Evolutionary conservation across 2,888 invertebrate species (phyloP).

Genomic region (Unio pictorum): DNA sequence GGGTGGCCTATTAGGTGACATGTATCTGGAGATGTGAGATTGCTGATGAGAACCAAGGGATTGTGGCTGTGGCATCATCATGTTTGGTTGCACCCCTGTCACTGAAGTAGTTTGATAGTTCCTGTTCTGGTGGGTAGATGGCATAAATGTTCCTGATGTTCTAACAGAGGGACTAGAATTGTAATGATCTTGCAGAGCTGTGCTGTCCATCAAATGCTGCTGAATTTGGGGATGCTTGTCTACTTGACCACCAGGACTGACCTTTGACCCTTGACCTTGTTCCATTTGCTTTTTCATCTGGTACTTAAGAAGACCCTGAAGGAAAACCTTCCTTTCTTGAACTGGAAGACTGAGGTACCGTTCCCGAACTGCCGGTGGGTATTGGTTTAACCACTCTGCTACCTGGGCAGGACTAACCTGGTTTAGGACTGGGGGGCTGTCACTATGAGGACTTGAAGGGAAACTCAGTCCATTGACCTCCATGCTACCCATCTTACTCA

Average conservation of each 20-base stretch:
- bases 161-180: too few species aligned
- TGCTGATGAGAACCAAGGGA: too few species aligned
- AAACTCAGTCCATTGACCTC: slow-evolving; percentile 52
- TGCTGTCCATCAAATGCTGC: too few species aligned
- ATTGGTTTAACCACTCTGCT: slow-evolving; percentile 23
- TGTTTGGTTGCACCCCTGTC: too few species aligned
- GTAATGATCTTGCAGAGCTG: too few species aligned
- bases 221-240: background rate
- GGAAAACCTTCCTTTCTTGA: slow-evolving; percentile 21
- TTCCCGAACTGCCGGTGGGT: slow-evolving; percentile 21
- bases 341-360: slow-evolving; percentile 16
- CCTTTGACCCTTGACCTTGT: slow-evolving; percentile 9
- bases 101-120: too few species aligned
- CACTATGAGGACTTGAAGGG: background rate
- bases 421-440: slow-evolving; percentile 9
- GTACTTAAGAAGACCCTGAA: slow-evolving; percentile 15
- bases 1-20: too few species aligned
- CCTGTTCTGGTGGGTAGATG: too few species aligned
- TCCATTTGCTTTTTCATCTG: slow-evolving; percentile 10
- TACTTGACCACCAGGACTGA: slow-evolving; percentile 7
- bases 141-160: too few species aligned
- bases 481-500: slow-evolving; percentile 51
- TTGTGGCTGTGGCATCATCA: too few species aligned
- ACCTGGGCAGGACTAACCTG: slow-evolving; percentile 6
- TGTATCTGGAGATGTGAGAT: too few species aligned